Percentiles rank a stretch among this genome's conserved stretches.
These are phyloP conservation scores for Napeogenes sylphis DNA, from an alignment of 2,888 invertebrate genomes.

Conservation along the genomic window DNA sequence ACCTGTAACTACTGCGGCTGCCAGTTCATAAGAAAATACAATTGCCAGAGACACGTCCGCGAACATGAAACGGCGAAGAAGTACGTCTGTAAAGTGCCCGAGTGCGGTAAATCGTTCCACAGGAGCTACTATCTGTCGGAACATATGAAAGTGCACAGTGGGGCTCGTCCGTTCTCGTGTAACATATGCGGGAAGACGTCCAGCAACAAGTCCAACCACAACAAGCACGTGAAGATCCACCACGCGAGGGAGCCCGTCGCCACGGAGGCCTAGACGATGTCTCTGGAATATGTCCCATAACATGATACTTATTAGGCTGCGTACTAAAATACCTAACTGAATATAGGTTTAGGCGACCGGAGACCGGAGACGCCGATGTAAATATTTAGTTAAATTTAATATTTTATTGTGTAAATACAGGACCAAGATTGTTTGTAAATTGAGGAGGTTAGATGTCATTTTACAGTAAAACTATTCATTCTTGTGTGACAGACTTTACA, in stretches of 20 bases:
- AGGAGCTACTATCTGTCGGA: constrained; percentile 92
- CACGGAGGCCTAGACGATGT: constrained; percentile 80
- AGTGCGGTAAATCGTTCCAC: constrained; percentile 91
- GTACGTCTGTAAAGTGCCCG: constrained; percentile 83
- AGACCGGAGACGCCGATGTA: constrained; percentile 45
- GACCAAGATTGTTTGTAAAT: constrained; percentile 61
- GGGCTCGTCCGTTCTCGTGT: constrained; percentile 87
- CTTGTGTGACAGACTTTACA: constrained; percentile 33
- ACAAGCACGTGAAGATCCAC: constrained; percentile 93
- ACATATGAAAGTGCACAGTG: constrained; percentile 91
- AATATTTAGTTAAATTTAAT: constrained; percentile 68
- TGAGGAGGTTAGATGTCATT: constrained; percentile 46
- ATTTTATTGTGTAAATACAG: constrained; percentile 68
- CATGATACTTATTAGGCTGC: neutral
- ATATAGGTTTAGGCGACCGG: constrained; percentile 16
- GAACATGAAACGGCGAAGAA: constrained; percentile 90
- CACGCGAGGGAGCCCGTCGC: constrained; percentile 92
- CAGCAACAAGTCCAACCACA: constrained; percentile 93
- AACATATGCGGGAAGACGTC: constrained; percentile 93
- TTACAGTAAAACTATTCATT: constrained; percentile 39
- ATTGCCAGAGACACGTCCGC: constrained; percentile 88
- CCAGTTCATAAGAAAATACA: constrained; percentile 92
- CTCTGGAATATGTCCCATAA: constrained; percentile 25
- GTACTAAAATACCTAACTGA: constrained; percentile 9
- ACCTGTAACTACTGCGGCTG: constrained; percentile 94